Conservation (phyloP, 2,113 vertebrate species). For the Neodontobutis hainanensis region DNA sequence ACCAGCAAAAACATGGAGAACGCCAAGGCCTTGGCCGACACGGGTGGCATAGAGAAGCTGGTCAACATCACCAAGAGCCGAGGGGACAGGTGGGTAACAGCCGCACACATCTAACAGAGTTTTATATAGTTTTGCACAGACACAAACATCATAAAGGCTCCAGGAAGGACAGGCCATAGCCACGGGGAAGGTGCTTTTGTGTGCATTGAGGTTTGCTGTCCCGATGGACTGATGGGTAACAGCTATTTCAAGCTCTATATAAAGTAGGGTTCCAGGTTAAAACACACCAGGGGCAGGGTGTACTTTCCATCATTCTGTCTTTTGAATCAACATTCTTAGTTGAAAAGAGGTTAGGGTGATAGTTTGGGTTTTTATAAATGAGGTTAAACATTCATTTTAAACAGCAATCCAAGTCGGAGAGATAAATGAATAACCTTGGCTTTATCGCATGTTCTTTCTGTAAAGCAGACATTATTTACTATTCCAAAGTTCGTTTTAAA, state of each 20-base stretch:
- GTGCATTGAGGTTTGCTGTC: slow-evolving; percentile 44
- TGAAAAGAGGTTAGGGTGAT: neutral
- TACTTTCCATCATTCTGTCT: slow-evolving; percentile 26
- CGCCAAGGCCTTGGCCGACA: slow-evolving; percentile 95
- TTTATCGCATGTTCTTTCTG: too few species aligned
- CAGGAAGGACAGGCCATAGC: slow-evolving; percentile 24
- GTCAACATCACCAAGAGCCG: slow-evolving; percentile 97
- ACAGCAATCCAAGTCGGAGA: too few species aligned
- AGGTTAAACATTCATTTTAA: neutral
- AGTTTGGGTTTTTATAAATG: slow-evolving; percentile 1
- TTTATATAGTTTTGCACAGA: neutral
- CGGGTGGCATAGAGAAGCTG: slow-evolving; percentile 95
- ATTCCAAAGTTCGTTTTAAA: too few species aligned
- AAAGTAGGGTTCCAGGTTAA: slow-evolving; percentile 42
- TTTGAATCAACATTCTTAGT: slow-evolving; percentile 1
- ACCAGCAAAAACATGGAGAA: slow-evolving; percentile 99
- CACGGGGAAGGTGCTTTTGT: slow-evolving; percentile 54
- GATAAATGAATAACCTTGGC: too few species aligned
- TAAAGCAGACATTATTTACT: too few species aligned
- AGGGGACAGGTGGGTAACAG: slow-evolving; percentile 87
- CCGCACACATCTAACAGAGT: slow-evolving; percentile 9
- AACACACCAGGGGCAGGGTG: slow-evolving; percentile 32
- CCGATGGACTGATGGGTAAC: slow-evolving; percentile 47
- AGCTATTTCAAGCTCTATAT: slow-evolving; percentile 63
- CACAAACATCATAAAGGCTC: slow-evolving; percentile 18